phyloP scores from a whole-genome alignment of 2,888 invertebrate genomes.

The Papilio protenor region DNA sequence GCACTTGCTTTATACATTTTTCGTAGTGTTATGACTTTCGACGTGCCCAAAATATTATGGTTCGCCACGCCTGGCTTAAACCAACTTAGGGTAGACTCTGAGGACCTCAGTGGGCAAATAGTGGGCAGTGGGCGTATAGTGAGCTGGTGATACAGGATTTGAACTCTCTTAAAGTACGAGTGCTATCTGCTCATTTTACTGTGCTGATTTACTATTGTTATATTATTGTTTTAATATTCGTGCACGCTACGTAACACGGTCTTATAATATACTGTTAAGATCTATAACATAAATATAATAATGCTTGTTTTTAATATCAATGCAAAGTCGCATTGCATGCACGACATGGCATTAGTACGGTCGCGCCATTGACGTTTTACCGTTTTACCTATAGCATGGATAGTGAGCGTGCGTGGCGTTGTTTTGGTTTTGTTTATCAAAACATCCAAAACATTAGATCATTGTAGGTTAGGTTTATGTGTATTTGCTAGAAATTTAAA shows the following conservation, averaged over 20 bases:
- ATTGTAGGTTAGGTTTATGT: conserved; percentile 9
- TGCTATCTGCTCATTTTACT: background rate
- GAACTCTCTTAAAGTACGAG: background rate
- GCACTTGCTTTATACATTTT: no score
- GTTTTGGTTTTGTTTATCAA: conserved; percentile 6
- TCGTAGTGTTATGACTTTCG: no score
- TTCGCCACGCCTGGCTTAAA: no score
- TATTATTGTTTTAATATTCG: background rate
- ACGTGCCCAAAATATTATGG: no score
- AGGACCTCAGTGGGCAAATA: background rate
- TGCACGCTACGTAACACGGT: background rate
- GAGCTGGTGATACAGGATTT: background rate
- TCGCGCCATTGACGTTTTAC: conserved; percentile 21
- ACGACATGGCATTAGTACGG: conserved; percentile 46
- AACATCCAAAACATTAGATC: background rate
- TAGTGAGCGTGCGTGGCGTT: conserved; percentile 22
- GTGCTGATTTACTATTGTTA: background rate
- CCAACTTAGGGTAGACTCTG: no score
- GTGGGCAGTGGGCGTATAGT: no score
- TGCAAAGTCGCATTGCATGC: conserved; percentile 35
- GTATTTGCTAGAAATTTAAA: background rate
- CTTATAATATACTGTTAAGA: conserved; percentile 20
- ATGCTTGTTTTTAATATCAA: conserved; percentile 26
- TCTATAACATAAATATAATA: conserved; percentile 29
- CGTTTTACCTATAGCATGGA: conserved; percentile 1